Percentiles rank a stretch among this genome's conserved stretches.
These are phyloP conservation scores for Xestobium rufovillosum DNA, from an alignment of 2,888 invertebrate species.

Conservation along the genomic window DNA sequence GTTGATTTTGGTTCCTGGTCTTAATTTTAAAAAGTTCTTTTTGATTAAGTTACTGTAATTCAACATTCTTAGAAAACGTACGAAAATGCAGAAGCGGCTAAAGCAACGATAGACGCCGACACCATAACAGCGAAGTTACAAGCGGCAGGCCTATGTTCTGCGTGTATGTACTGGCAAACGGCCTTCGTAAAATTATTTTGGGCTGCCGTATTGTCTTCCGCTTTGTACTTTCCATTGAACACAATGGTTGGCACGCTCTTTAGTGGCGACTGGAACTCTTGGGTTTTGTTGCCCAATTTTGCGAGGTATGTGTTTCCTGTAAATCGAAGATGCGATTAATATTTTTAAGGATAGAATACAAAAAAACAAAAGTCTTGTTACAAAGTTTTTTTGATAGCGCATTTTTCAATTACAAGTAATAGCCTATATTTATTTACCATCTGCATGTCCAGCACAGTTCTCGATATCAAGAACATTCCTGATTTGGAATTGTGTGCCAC, in stretches of 20 bases:
- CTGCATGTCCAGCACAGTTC: constrained; percentile 42
- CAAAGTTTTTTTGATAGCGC: no score
- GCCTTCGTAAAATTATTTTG: constrained; percentile 50
- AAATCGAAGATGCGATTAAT: background rate
- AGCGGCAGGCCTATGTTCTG: no score
- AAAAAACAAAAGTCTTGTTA: no score
- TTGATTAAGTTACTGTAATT: no score
- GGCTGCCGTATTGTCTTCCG: constrained; percentile 49
- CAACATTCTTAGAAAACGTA: background rate
- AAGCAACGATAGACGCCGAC: no score
- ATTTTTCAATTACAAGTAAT: no score
- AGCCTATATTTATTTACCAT: constrained; percentile 28
- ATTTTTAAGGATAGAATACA: no score
- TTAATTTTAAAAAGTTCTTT: no score
- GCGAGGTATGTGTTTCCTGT: constrained; percentile 44
- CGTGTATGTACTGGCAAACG: constrained; percentile 46
- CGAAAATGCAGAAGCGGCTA: no score
- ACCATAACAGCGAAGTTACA: no score
- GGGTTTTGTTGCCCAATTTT: constrained; percentile 50
- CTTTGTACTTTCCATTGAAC: constrained; percentile 56
- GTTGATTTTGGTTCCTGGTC: no score
- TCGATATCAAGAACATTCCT: constrained; percentile 43
- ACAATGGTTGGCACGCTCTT: constrained; percentile 59
- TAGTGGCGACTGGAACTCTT: constrained; percentile 49
- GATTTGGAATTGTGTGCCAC: constrained; percentile 43